phyloP scores from a whole-genome alignment of 2,797 vertebrate genomes.

The Gymnothorax javanicus region DNA sequence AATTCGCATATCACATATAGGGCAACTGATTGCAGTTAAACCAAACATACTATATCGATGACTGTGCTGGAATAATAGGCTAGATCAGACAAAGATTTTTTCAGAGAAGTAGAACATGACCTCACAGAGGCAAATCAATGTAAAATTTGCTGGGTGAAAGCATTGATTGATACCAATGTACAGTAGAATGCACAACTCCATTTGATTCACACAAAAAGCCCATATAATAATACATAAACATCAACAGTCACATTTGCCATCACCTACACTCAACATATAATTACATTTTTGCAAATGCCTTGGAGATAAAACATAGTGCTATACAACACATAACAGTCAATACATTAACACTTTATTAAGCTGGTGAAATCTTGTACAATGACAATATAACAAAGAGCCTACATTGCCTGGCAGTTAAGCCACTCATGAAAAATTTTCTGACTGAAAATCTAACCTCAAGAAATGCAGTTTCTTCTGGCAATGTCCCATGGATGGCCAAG shows the following conservation, averaged over 20 bases:
- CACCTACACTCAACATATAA: slow-evolving; percentile 47
- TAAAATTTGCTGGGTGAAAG: background rate
- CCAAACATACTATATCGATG: background rate
- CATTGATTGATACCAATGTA: background rate
- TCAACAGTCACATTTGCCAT: slow-evolving; percentile 34
- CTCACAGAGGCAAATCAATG: background rate
- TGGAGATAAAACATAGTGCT: slow-evolving; percentile 38
- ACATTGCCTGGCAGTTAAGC: slow-evolving; percentile 19
- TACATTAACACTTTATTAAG: slow-evolving; percentile 44
- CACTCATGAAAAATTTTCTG: slow-evolving; percentile 18
- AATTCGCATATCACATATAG: background rate
- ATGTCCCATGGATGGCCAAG: background rate
- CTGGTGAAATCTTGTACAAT: slow-evolving; percentile 52
- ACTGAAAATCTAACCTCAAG: slow-evolving; percentile 13
- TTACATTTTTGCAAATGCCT: slow-evolving; percentile 39
- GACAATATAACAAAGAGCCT: slow-evolving; percentile 24
- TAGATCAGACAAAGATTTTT: background rate
- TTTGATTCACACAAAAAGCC: background rate
- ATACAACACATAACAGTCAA: slow-evolving; percentile 39
- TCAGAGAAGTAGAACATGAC: background rate
- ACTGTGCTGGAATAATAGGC: background rate
- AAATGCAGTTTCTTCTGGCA: slow-evolving; percentile 42
- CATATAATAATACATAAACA: slow-evolving; percentile 14
- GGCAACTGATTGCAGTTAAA: no score
- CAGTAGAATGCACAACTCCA: background rate